Percentiles rank a stretch among this genome's conserved stretches.
Evolutionary conservation across 2,797 vertebrate species (phyloP).

Genomic region (Micrastur ruficollis): DNA sequence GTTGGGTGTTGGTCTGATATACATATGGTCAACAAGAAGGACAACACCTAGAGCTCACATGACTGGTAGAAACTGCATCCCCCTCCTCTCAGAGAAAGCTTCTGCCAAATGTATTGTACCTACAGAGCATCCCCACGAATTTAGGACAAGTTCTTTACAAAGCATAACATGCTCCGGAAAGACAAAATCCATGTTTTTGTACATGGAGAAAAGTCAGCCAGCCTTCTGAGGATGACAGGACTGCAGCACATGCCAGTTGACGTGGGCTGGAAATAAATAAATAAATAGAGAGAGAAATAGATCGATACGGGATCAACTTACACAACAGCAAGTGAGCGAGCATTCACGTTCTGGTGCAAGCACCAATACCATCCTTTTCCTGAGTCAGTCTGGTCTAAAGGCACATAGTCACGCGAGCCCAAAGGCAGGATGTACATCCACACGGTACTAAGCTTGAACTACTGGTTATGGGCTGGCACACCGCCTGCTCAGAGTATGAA

Average conservation of each 20-base stretch:
- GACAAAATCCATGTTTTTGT: neutral
- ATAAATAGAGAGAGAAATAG: neutral
- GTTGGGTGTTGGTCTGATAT: neutral
- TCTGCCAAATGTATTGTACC: fast-evolving
- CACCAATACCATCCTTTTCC: neutral
- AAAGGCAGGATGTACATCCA: neutral
- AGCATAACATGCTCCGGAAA: neutral
- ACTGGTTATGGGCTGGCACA: neutral
- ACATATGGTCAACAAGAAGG: neutral
- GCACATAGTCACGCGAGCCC: neutral
- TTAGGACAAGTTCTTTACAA: neutral
- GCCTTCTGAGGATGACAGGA: neutral
- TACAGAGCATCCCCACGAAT: neutral
- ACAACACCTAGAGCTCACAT: neutral
- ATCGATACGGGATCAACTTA: neutral
- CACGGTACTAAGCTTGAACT: neutral
- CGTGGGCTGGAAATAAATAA: neutral
- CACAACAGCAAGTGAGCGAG: neutral
- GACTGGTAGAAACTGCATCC: neutral
- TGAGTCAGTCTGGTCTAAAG: neutral
- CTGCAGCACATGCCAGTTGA: neutral
- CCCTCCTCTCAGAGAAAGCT: neutral
- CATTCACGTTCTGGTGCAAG: neutral
- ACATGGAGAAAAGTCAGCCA: neutral
- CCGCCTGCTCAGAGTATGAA: neutral